These are phyloP conservation scores for Parambassis ranga DNA, from an alignment of 2,797 vertebrate genomes.

Conservation along the genomic window DNA sequence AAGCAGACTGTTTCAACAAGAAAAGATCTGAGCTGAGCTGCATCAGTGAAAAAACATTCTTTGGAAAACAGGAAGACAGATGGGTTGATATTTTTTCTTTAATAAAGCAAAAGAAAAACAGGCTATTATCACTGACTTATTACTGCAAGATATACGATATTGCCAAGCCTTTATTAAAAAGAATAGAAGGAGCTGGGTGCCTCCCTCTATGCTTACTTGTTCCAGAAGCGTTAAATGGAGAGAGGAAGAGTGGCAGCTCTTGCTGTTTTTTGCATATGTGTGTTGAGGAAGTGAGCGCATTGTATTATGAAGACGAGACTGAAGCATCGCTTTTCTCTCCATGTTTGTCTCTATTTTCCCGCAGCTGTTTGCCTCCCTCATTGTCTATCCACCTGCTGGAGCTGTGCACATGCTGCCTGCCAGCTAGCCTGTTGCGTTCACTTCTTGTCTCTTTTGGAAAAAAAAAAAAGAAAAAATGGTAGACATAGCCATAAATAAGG, in stretches of 20 bases:
- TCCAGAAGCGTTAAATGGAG: constrained; percentile 48
- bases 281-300: constrained; percentile 40
- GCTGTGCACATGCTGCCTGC: constrained; percentile 13
- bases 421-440: constrained; percentile 37
- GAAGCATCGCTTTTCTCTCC: constrained; percentile 29
- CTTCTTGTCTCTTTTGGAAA: not conserved
- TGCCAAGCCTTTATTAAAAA: constrained; percentile 43
- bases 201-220: constrained; percentile 37
- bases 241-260: constrained; percentile 31
- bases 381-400: constrained; percentile 42
- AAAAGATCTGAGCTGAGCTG: constrained; percentile 5
- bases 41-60: constrained; percentile 20
- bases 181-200: not conserved
- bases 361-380: constrained; percentile 54
- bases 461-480: constrained; percentile 22
- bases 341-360: constrained; percentile 25
- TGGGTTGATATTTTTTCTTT: constrained; percentile 41
- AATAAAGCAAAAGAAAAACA: constrained; percentile 52
- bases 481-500: constrained; percentile 73
- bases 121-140: constrained; percentile 56
- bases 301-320: constrained; percentile 25
- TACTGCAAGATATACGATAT: constrained; percentile 51
- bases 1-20: constrained; percentile 33
- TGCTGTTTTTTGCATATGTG: constrained; percentile 32
- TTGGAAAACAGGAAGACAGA: constrained; percentile 41